Percentiles rank a stretch among this genome's conserved stretches.
These are phyloP conservation scores for Metaphire vulgaris DNA, from an alignment of 1,140 invertebrate genomes.

Conservation along the genomic window DNA sequence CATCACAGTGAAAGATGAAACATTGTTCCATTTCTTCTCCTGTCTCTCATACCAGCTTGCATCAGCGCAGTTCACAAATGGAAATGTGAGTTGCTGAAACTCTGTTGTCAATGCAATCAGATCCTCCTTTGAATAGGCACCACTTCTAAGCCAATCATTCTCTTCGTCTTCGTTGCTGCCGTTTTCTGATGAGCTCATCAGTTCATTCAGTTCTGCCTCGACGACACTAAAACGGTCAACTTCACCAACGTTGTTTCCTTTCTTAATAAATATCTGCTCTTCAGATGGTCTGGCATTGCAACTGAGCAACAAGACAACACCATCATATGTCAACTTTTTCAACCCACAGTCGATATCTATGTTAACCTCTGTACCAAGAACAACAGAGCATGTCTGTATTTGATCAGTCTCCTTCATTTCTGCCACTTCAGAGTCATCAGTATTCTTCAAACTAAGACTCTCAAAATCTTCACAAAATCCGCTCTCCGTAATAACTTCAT, in stretches of 20 bases:
- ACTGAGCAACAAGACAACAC: not conserved
- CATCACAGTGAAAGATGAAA: not conserved
- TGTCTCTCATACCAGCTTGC: not conserved
- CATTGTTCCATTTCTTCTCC: not conserved
- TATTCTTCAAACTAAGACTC: not conserved
- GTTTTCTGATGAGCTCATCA: not conserved
- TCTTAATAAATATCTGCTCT: not conserved
- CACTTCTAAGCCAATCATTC: not conserved
- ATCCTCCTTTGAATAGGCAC: too few species aligned
- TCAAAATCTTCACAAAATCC: not conserved
- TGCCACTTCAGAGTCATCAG: not conserved
- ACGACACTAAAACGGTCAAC: too few species aligned
- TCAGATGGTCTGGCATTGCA: not conserved
- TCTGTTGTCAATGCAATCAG: too few species aligned
- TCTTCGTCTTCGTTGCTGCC: not conserved
- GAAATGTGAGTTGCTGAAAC: too few species aligned
- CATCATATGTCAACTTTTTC: not conserved
- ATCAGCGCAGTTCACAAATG: too few species aligned
- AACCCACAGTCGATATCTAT: not conserved
- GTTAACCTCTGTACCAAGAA: not conserved
- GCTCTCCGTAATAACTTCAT: not conserved
- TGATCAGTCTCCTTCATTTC: not conserved
- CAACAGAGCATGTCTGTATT: too few species aligned
- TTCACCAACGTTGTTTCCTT: not conserved
- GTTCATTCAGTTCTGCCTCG: not conserved